Evolutionary conservation across 2,113 vertebrate genomes (phyloP), one percentile per base, ranked within the genome.

Genomic region (Podilymbus podiceps): DNA sequence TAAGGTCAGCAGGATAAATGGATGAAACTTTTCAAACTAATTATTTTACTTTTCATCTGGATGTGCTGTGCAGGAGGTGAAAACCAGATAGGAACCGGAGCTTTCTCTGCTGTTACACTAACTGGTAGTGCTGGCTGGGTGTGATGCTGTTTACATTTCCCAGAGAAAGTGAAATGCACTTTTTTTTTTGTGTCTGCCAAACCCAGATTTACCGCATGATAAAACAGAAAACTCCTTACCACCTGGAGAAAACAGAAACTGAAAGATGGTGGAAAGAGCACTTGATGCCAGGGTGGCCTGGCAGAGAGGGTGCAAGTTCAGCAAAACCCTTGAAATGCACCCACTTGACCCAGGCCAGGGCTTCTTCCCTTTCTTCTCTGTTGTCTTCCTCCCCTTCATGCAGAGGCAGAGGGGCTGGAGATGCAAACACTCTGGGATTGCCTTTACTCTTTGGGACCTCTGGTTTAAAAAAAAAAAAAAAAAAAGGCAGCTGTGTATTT

Each of bases 91-190:
- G 5, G 14, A 90, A 50, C 47, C 2, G 16, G 24, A 94, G 40
- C 17, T 53, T 90, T 87, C 38, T 83, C 72, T 93, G 50, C 52
- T 85, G 38, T 89, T 92, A 11, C 42, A 23, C 58, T 64, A 27
- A 24, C 64, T 82, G 60, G 49, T 76, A 42, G 23, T 47, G 85
- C 71, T 90, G 79, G 15, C 79, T 94, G 72, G 31, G 72, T 44
- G 63, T 49, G 46, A 78, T 84, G 81, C 30, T 96, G 91, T 95
- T 97, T 96, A 86, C 90, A 52, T 85, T 97, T 97, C 85, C 89
- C 92, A 95, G 59, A 90, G 90, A 96, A 94, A 95, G 78, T 49
- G 28, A 96, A 94, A 90, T 83, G 31, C 31, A n/a, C 25, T 8
- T 42, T 80, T 74, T 74, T 17, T 14, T 58, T 8, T 55, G 3